These are phyloP conservation scores for Melieria crassipennis DNA, from an alignment of 2,888 invertebrate genomes.

Conservation along the genomic window DNA sequence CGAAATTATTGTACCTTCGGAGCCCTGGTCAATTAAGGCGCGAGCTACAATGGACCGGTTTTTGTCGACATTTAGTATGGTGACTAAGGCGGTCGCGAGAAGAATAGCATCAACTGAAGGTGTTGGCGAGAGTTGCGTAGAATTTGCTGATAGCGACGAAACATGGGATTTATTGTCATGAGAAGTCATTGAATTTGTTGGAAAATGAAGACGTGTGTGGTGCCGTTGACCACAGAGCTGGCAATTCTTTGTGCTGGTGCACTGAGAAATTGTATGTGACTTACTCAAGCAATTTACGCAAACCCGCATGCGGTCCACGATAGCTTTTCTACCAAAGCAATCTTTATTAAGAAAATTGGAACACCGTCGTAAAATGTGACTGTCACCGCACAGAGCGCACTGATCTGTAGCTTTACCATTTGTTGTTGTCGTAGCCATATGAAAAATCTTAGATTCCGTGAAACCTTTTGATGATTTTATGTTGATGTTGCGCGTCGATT, in stretches of 20 bases:
- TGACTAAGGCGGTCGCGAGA: slow-evolving; percentile 18
- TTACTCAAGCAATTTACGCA: slow-evolving; percentile 3
- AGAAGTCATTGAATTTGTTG: neutral
- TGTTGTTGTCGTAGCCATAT: too few relatives aligned
- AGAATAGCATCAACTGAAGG: neutral
- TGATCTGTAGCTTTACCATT: too few relatives aligned
- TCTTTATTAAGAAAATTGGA: neutral
- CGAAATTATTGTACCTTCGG: slow-evolving; percentile 25
- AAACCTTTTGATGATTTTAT: neutral
- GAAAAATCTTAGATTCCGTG: neutral
- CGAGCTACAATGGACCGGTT: slow-evolving; percentile 1
- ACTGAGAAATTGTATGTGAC: slow-evolving; percentile 5
- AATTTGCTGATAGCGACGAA: neutral
- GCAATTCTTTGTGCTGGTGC: slow-evolving; percentile 10
- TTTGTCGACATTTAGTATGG: slow-evolving; percentile 8
- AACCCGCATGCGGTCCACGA: neutral
- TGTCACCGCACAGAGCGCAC: neutral
- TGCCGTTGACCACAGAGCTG: slow-evolving; percentile 8
- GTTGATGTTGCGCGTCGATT: too few relatives aligned
- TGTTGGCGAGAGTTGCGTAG: neutral
- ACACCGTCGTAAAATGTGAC: slow-evolving; percentile 6
- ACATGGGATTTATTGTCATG: neutral
- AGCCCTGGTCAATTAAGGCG: slow-evolving; percentile 31
- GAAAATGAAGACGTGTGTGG: slow-evolving; percentile 16
- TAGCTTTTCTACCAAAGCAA: neutral